Base-by-base conservation (phyloP, 2,888 invertebrate genomes). In the Drosophila meridionalis region DNA sequence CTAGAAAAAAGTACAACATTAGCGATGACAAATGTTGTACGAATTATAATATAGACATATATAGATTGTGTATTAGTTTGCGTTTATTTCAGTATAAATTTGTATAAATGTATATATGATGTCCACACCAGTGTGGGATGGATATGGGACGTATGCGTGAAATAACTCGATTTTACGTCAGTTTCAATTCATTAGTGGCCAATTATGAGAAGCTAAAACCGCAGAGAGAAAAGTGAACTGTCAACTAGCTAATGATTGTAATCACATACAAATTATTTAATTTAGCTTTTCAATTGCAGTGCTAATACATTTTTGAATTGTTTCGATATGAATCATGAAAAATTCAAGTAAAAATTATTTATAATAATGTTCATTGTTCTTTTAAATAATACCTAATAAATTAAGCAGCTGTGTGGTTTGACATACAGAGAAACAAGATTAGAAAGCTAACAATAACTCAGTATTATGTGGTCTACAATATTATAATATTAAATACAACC, bases 31-130 rank as follows among this genome's bases (percentile, higher is more conserved):
- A 65, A 20, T 32, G 45, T 53, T 53, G 60, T 30, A n/a, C 65
- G 12, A 40, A 12, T 14, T 47, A 52, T 60, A 72, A 63, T 56
- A 60, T 63, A 53, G 62, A 63, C 50, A 68, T 36, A 38, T 56
- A 53, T 48, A 69, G 48, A 62, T 63, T 58, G 57, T 69, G 38
- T 56, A 47, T 69, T 60, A 61, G 64, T 61, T 78, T 65, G 34
- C 36, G 38, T 57, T 53, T 26, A 47, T 45, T 36, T 5, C 20
- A 59, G 50, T 62, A 56, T 20, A 20, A 20, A 20, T 20, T 20
- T 20, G 20, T 61, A 53, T 55, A 43, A 50, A 38, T 75, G 36
- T 45, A 47, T 57, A 47, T 63, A 61, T 38, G 73, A 47, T 32
- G 30, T n/a, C 50, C 32, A 48, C 38, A 5, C 45, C 36, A 20